Evolutionary conservation across 2,888 invertebrate genomes (phyloP).

Genomic region (Orthosia gothica): DNA sequence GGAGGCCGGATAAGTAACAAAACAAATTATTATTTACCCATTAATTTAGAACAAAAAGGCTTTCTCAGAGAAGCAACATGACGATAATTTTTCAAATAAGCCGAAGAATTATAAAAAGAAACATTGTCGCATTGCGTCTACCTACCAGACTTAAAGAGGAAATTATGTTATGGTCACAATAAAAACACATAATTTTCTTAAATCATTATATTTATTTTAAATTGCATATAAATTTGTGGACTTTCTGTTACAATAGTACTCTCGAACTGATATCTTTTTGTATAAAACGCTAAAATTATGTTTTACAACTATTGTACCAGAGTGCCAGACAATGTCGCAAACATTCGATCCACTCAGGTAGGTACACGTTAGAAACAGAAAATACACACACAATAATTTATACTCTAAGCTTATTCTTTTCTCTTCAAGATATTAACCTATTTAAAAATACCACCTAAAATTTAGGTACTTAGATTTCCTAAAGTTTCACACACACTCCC

Average conservation of each 20-base stretch:
- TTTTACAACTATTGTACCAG: slow-evolving; percentile 88
- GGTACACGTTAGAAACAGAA: slow-evolving; percentile 87
- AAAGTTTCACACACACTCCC: slow-evolving; percentile 85
- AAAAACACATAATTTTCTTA: slow-evolving; percentile 83
- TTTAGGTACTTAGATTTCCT: slow-evolving; percentile 86
- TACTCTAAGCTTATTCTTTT: slow-evolving; percentile 85
- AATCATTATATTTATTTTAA: slow-evolving; percentile 91
- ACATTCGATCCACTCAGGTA: slow-evolving; percentile 78
- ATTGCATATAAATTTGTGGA: slow-evolving; percentile 92
- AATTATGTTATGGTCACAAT: slow-evolving; percentile 49
- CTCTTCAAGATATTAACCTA: slow-evolving; percentile 86
- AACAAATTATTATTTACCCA: too few relatives aligned
- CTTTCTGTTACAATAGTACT: slow-evolving; percentile 91
- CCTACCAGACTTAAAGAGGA: not conserved
- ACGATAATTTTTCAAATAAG: too few relatives aligned
- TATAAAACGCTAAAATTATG: slow-evolving; percentile 90
- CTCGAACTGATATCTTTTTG: slow-evolving; percentile 88
- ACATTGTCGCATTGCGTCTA: too few relatives aligned
- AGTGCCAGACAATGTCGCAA: slow-evolving; percentile 79
- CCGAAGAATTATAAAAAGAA: too few relatives aligned
- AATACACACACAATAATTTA: slow-evolving; percentile 91
- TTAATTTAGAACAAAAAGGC: too few relatives aligned
- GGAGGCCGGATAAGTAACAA: too few relatives aligned
- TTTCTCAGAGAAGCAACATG: too few relatives aligned
- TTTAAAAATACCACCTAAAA: slow-evolving; percentile 86